Evolutionary conservation across 2,888 invertebrate genomes (phyloP).

Genomic region (Tuta absoluta): DNA sequence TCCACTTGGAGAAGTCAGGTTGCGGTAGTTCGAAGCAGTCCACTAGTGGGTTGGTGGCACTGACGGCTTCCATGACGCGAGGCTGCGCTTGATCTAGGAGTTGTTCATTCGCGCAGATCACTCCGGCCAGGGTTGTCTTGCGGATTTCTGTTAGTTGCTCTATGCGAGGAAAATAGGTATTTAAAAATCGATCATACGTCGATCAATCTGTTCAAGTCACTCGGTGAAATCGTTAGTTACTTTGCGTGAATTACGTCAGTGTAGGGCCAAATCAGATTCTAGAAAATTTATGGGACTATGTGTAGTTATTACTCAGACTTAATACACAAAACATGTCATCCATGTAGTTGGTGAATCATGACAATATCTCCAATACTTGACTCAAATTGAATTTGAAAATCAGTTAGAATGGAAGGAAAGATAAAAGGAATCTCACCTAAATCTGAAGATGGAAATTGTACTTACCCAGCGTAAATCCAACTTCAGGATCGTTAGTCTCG

Average conservation of each 20-base stretch:
- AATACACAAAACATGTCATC: no score
- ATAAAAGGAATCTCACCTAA: no score
- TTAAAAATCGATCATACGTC: neutral
- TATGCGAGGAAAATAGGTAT: constrained; percentile 48
- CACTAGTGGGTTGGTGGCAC: constrained; percentile 81
- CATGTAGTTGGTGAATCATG: no score
- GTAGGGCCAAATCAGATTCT: no score
- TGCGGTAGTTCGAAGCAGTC: constrained; percentile 83
- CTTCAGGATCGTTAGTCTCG: constrained; percentile 84
- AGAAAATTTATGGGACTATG: no score
- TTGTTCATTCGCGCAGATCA: constrained; percentile 90
- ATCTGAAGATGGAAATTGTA: neutral
- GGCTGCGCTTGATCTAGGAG: constrained; percentile 83
- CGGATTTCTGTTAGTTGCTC: constrained; percentile 91
- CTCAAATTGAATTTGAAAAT: no score
- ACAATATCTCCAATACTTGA: no score
- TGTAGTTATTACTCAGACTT: no score
- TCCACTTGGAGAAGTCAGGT: constrained; percentile 82
- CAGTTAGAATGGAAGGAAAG: no score
- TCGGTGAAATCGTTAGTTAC: no score
- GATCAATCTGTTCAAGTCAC: no score
- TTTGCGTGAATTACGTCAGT: no score
- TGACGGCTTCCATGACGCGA: constrained; percentile 85
- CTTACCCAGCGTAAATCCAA: constrained; percentile 85
- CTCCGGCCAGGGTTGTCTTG: constrained; percentile 85